Conservation (phyloP, 1,140 invertebrate species). For the Gonatopus flavifemur region DNA sequence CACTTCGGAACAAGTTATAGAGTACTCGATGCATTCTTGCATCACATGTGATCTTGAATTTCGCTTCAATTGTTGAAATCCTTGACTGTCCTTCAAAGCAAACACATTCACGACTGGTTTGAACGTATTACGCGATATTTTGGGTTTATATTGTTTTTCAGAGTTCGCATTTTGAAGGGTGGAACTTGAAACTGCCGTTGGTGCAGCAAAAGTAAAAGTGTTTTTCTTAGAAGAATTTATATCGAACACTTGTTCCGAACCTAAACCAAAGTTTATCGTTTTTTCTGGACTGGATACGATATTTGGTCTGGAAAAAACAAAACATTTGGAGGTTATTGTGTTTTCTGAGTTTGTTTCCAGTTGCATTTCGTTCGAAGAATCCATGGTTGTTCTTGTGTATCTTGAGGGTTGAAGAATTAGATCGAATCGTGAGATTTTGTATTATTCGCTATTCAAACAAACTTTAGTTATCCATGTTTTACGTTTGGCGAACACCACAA, state of each 20-base stretch:
- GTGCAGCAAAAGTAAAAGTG: constrained; percentile 25
- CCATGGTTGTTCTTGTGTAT: too few species aligned
- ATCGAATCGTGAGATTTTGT: too few species aligned
- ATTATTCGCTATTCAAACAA: too few species aligned
- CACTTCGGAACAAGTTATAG: constrained; percentile 62
- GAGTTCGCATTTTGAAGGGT: not conserved
- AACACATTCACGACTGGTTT: constrained; percentile 28
- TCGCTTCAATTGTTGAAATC: constrained; percentile 32
- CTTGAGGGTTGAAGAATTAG: too few species aligned
- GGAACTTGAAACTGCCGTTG: constrained; percentile 27
- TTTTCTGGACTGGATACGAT: constrained; percentile 22
- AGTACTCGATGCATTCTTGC: constrained; percentile 31
- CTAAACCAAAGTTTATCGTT: constrained; percentile 11
- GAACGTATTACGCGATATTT: constrained; percentile 20
- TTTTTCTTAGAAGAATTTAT: not conserved
- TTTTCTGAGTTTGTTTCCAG: not conserved
- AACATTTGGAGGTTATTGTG: constrained; percentile 11
- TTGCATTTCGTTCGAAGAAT: not conserved
- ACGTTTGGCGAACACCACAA: too few species aligned
- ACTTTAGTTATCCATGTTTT: too few species aligned
- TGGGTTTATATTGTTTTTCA: constrained; percentile 24
- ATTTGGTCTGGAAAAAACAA: constrained; percentile 39
- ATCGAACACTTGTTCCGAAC: constrained; percentile 22
- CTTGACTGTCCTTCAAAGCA: constrained; percentile 24
- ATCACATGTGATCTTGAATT: constrained; percentile 25